These are phyloP conservation scores for Tupaia chinensis DNA, from an alignment of 2,113 vertebrate genomes.

Conservation along the genomic window DNA sequence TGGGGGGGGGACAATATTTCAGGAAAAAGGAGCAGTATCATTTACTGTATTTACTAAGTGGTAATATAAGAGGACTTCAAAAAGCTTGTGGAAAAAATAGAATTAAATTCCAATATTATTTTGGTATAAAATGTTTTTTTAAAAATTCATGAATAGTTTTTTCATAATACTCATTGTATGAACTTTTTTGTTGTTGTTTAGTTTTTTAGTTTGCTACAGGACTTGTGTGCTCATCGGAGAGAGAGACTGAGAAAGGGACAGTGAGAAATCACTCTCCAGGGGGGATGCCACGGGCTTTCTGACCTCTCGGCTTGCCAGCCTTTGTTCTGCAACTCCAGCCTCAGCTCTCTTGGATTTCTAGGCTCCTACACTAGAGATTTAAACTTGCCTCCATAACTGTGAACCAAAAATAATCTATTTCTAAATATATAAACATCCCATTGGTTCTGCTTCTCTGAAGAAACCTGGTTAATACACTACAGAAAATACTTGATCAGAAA, in stretches of 20 bases:
- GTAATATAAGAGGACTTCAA: no score
- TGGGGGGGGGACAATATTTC: not conserved
- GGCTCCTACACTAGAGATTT: not conserved
- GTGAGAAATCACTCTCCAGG: no score
- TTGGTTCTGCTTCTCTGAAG: not conserved
- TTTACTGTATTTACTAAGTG: not conserved
- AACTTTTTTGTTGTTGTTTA: not conserved
- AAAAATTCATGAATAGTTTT: no score
- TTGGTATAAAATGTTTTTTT: no score
- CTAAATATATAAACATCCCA: not conserved
- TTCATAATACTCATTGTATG: no score
- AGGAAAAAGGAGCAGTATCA: not conserved
- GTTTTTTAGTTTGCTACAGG: no score
- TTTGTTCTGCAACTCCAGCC: not conserved
- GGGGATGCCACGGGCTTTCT: not conserved
- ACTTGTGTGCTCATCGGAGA: no score
- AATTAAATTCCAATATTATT: no score
- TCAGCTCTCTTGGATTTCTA: not conserved
- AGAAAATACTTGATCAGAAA: not conserved
- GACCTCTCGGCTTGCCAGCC: not conserved
- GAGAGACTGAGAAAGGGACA: no score
- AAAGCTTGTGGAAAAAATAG: no score
- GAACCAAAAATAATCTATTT: not conserved
- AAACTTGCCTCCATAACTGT: not conserved
- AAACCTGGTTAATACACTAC: not conserved